These are phyloP conservation scores for Aphaenogaster ashmeadi DNA, from an alignment of 1,140 invertebrate genomes.

Conservation along the genomic window DNA sequence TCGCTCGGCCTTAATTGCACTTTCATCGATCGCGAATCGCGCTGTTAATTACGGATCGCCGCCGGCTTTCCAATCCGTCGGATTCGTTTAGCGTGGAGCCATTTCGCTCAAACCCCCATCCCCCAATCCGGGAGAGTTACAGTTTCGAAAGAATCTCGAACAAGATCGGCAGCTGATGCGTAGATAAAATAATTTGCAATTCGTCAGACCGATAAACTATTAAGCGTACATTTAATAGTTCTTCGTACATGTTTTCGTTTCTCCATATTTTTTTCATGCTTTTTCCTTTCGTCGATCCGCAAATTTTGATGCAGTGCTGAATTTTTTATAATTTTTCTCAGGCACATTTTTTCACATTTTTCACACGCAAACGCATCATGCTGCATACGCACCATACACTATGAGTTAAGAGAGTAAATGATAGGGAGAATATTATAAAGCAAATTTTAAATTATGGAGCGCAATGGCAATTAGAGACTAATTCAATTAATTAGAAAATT, in stretches of 20 bases:
- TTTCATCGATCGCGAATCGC: slow-evolving; percentile 59
- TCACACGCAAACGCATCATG: not conserved
- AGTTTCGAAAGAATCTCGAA: not conserved
- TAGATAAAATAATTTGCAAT: not conserved
- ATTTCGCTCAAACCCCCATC: slow-evolving; percentile 11
- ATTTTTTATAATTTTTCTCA: not conserved
- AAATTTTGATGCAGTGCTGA: not conserved
- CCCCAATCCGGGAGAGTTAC: not conserved
- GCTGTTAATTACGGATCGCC: slow-evolving; percentile 57
- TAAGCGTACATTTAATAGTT: not conserved
- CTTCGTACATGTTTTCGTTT: not conserved
- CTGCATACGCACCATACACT: not conserved
- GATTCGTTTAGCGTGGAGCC: slow-evolving; percentile 49
- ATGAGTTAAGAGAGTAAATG: not conserved
- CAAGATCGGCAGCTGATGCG: not conserved
- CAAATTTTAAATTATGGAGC: slow-evolving; percentile 12
- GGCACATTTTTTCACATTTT: not conserved
- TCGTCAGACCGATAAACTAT: not conserved
- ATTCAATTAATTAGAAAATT: slow-evolving; percentile 47
- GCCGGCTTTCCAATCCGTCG: slow-evolving; percentile 51
- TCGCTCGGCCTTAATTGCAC: slow-evolving; percentile 58
- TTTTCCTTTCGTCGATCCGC: not conserved
- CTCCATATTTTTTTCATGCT: not conserved
- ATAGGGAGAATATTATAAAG: not conserved
- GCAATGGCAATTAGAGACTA: slow-evolving; percentile 22